Evolutionary conservation across 2,888 invertebrate genomes (phyloP).

Genomic region (Diaprepes abbreviatus): DNA sequence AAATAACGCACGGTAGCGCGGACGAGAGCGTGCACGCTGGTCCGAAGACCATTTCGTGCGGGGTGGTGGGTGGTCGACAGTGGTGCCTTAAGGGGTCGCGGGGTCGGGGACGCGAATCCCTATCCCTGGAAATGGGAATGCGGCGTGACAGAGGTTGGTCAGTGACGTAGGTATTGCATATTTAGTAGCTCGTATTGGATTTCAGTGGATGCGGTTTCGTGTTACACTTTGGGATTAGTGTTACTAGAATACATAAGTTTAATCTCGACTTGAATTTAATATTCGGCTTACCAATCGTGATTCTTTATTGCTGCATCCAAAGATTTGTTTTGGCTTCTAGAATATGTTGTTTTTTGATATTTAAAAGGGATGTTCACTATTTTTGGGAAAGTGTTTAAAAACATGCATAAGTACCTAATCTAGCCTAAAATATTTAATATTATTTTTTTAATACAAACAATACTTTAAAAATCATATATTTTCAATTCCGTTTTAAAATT

Average conservation of each 20-base stretch:
- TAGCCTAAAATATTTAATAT: too few species aligned
- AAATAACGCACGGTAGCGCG: conserved; percentile 27
- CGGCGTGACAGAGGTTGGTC: conserved; percentile 38
- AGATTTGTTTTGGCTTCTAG: too few species aligned
- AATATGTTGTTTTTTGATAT: too few species aligned
- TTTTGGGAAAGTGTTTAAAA: too few species aligned
- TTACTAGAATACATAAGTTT: conserved; percentile 3
- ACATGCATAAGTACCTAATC: too few species aligned
- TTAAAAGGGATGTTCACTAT: too few species aligned
- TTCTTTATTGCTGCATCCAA: too few species aligned
- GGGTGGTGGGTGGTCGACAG: conserved; percentile 16
- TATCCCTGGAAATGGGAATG: conserved; percentile 36
- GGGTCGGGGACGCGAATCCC: conserved; percentile 18
- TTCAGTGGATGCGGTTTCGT: conserved; percentile 17
- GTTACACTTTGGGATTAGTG: conserved; percentile 10
- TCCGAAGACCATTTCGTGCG: conserved; percentile 22
- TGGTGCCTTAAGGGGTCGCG: conserved; percentile 14
- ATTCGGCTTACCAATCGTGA: too few species aligned
- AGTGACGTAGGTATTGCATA: conserved; percentile 40
- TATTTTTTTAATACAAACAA: too few species aligned
- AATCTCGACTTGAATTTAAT: background rate
- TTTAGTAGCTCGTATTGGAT: conserved; percentile 28
- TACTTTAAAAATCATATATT: too few species aligned
- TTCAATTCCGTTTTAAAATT: too few species aligned
- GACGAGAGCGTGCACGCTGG: conserved; percentile 29